A percentile compares a stretch with the other conserved stretches of the same genome.
Evolutionary conservation across 2,113 vertebrate genomes (phyloP).

Genomic region (Pheucticus melanocephalus): DNA sequence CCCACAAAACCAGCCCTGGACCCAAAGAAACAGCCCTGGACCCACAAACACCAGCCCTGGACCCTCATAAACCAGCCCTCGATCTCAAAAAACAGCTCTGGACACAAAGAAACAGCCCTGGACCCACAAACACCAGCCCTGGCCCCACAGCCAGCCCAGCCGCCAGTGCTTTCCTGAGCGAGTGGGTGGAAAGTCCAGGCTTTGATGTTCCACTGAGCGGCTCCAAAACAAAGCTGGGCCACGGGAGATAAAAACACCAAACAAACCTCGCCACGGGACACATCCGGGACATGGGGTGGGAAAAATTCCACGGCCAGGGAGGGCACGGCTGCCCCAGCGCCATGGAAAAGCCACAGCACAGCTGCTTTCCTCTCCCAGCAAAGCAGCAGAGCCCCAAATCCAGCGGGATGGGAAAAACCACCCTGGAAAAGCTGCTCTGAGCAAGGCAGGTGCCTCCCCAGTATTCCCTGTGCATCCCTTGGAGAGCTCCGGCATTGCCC

Average conservation of each 20-base stretch:
- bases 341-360: neutral
- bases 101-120: too few species aligned
- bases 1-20: neutral
- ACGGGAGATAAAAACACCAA: conserved; percentile 13
- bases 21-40: neutral
- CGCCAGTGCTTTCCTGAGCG: neutral
- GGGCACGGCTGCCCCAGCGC: neutral
- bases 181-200: neutral
- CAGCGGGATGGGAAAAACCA: neutral
- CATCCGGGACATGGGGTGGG: neutral
- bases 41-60: neutral
- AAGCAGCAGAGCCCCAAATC: neutral
- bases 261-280: neutral
- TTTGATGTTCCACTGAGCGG: conserved; percentile 18
- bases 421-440: neutral
- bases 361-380: neutral
- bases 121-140: too few species aligned
- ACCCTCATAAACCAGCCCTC: too few species aligned
- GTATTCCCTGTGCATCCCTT: accelerated
- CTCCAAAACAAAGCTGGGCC: conserved; percentile 23
- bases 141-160: neutral
- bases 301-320: neutral
- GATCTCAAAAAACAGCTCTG: too few species aligned
- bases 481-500: neutral
- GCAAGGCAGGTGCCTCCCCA: neutral